These are phyloP conservation scores for Acrocephalus scirpaceus DNA, from an alignment of 2,797 vertebrate species.

Conservation along the genomic window DNA sequence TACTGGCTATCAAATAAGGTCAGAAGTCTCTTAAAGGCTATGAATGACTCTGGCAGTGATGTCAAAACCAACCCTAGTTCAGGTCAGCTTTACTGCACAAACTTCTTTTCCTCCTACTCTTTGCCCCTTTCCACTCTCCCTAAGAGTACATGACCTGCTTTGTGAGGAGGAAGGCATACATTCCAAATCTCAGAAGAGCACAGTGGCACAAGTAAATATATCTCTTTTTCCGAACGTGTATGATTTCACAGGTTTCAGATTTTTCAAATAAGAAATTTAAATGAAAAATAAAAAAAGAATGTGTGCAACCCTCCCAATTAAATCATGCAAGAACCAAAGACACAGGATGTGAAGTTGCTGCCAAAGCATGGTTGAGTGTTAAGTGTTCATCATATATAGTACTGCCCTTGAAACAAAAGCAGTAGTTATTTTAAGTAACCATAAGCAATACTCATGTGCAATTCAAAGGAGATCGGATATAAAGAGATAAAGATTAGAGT, in stretches of 20 bases:
- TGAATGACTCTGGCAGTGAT: not conserved
- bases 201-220: not conserved
- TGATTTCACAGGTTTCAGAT: slow-evolving; percentile 10
- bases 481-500: slow-evolving; percentile 70
- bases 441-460: slow-evolving; percentile 59
- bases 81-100: not conserved
- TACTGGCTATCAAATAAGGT: not conserved
- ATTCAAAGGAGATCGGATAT: slow-evolving; percentile 59
- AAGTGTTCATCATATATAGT: slow-evolving; percentile 4
- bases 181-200: not conserved
- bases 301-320: not conserved
- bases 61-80: not conserved
- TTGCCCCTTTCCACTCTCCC: not conserved
- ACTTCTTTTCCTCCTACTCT: not conserved
- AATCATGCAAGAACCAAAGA: slow-evolving; percentile 18
- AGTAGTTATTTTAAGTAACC: slow-evolving; percentile 66
- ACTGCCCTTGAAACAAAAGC: slow-evolving; percentile 60
- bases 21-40: not conserved
- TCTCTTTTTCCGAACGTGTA: not conserved
- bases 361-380: not conserved
- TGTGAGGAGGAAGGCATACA: not conserved
- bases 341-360: not conserved
- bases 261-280: slow-evolving; percentile 19
- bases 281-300: not conserved
- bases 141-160: not conserved